phyloP scores from a whole-genome alignment of 2,113 vertebrate genomes.

The Melanerpes aurifrons region DNA sequence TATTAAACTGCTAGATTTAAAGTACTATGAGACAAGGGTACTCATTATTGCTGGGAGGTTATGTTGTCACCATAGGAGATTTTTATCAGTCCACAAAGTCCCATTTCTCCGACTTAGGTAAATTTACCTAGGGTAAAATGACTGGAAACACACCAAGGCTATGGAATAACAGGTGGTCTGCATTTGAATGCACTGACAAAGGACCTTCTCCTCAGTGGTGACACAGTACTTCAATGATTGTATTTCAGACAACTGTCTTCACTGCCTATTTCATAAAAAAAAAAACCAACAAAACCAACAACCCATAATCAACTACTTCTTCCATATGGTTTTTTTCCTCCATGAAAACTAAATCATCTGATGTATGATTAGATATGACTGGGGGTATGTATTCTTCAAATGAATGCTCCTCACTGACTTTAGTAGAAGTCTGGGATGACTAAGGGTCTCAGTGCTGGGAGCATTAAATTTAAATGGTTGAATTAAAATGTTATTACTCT shows the following conservation, averaged over 20 bases:
- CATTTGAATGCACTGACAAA: neutral
- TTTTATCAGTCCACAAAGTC: slow-evolving; percentile 20
- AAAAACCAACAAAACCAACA: neutral
- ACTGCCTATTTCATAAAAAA: neutral
- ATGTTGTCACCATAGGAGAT: neutral
- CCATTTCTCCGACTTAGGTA: neutral
- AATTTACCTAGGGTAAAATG: neutral
- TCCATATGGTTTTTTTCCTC: neutral
- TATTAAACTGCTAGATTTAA: slow-evolving; percentile 8
- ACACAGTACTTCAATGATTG: neutral
- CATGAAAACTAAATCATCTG: neutral
- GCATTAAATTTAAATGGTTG: slow-evolving; percentile 28
- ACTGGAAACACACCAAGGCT: neutral
- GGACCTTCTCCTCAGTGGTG: neutral
- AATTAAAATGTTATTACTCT: slow-evolving; percentile 62
- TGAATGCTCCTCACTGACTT: neutral
- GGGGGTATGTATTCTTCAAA: neutral
- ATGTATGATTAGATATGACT: neutral
- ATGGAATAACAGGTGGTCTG: neutral
- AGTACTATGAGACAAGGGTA: neutral
- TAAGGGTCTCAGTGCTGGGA: slow-evolving; percentile 4
- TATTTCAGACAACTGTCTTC: neutral
- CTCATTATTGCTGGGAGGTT: neutral
- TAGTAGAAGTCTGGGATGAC: neutral
- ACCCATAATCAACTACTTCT: neutral